Conservation (phyloP, 2,113 vertebrate species). For the Elachura formosa region DNA sequence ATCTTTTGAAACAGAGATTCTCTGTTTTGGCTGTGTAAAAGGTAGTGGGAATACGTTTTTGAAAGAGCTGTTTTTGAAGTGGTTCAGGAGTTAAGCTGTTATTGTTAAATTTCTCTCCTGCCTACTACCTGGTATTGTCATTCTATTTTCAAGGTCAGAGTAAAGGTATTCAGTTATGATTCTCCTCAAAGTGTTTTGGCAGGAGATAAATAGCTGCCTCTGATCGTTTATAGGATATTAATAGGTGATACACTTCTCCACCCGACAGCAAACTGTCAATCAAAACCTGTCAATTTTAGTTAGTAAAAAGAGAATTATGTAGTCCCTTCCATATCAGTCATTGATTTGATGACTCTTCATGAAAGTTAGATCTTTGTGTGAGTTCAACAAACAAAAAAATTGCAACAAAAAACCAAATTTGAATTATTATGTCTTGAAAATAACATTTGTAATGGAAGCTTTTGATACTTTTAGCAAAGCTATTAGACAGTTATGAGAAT, state of each 20-base stretch:
- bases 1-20: not conserved
- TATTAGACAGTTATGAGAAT: not conserved
- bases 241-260: not conserved
- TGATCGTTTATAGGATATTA: not conserved
- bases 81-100: constrained; percentile 7
- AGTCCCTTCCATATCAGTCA: not conserved
- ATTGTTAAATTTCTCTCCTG: not conserved
- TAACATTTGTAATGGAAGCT: not conserved
- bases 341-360: not conserved
- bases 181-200: not conserved
- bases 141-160: constrained; percentile 38
- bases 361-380: not conserved
- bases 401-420: not conserved
- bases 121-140: not conserved
- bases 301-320: not conserved
- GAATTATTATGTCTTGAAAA: not conserved
- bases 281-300: not conserved
- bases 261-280: not conserved
- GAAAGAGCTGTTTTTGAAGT: constrained; percentile 19
- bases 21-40: not conserved
- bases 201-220: not conserved
- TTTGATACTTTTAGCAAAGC: not conserved
- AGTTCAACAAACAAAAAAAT: not conserved
- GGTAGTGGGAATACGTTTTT: not conserved
- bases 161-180: not conserved